These are phyloP conservation scores for Circaetus gallicus DNA, from an alignment of 2,113 vertebrate species.

Conservation along the genomic window DNA sequence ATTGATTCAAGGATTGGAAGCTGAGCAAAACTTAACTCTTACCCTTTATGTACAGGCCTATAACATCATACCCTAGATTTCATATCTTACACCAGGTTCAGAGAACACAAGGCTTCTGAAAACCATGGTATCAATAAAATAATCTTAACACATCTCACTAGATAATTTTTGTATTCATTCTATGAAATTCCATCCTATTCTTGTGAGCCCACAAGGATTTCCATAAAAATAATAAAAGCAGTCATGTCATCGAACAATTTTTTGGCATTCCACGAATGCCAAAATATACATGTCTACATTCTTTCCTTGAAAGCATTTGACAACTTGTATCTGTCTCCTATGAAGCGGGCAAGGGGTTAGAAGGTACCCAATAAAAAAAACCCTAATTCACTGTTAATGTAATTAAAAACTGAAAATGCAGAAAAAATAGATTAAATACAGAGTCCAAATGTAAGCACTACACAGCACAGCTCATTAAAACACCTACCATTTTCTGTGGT, in stretches of 20 bases:
- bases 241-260: background rate
- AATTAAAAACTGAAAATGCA: background rate
- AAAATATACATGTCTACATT: background rate
- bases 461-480: background rate
- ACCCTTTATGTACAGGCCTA: background rate
- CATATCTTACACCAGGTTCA: background rate
- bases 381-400: background rate
- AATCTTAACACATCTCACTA: background rate
- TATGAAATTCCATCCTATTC: background rate
- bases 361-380: accelerated
- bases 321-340: background rate
- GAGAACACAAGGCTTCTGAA: background rate
- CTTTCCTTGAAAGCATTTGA: background rate
- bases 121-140: background rate
- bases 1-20: background rate
- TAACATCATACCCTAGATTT: background rate
- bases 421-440: background rate
- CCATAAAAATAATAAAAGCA: background rate
- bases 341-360: background rate
- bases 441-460: background rate
- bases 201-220: background rate
- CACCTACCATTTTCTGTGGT: constrained; percentile 89
- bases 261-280: background rate
- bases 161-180: background rate
- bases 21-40: background rate